A percentile compares a stretch with the other conserved stretches of the same genome.
Conservation (phyloP, 1,140 invertebrate genomes). For the Hypsibius dujardini region DNA sequence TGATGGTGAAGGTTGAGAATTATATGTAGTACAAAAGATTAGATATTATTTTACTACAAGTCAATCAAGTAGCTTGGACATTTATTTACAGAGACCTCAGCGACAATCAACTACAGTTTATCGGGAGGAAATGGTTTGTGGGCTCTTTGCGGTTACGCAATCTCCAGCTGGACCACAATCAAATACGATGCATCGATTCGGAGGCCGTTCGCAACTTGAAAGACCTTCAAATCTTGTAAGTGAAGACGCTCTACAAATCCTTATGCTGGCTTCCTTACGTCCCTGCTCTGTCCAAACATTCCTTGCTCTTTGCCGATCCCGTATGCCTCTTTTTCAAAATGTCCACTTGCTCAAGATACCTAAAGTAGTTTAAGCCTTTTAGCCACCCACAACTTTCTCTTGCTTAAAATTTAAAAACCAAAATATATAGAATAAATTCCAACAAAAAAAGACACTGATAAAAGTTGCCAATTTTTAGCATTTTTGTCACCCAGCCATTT, state of each 20-base stretch:
- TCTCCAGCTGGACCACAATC: conserved; percentile 79
- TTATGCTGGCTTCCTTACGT: too few relatives aligned
- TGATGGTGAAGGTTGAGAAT: background rate
- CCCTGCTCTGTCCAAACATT: conserved; percentile 29
- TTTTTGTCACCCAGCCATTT: too few relatives aligned
- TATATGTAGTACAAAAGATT: background rate
- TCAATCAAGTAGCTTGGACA: background rate
- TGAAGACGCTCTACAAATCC: too few relatives aligned
- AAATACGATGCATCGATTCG: conserved; percentile 76
- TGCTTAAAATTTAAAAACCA: too few relatives aligned
- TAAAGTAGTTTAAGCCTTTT: too few relatives aligned
- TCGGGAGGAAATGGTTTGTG: conserved; percentile 66
- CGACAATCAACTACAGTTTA: conserved; percentile 67
- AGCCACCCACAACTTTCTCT: too few relatives aligned
- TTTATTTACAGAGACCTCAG: conserved; percentile 61
- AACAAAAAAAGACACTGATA: too few relatives aligned
- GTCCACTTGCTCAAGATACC: too few relatives aligned
- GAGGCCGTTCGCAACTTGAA: conserved; percentile 58
- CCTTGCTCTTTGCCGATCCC: conserved; percentile 4
- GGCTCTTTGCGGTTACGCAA: conserved; percentile 61
- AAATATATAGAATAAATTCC: too few relatives aligned
- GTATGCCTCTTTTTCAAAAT: background rate
- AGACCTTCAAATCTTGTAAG: conserved; percentile 69
- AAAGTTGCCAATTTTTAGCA: too few relatives aligned
- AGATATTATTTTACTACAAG: background rate